Percentiles rank a stretch among this genome's conserved stretches.
Evolutionary conservation across 1,140 invertebrate genomes (phyloP).

Genomic region (Chlorops oryzae): DNA sequence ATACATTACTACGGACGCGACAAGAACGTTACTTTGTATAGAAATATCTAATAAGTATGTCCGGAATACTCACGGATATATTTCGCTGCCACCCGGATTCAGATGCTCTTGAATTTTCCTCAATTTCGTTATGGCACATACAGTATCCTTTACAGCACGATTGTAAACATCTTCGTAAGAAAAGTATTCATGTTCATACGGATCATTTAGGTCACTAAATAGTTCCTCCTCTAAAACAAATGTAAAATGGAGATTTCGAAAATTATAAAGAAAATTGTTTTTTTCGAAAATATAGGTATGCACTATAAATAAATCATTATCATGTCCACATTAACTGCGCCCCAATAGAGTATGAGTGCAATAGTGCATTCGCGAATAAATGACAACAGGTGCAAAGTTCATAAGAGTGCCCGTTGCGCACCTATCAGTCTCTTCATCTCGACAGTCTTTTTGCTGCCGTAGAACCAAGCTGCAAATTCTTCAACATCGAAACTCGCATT

Average conservation of each 20-base stretch:
- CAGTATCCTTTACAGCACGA: conserved; percentile 65
- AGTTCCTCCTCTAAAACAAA: conserved; percentile 15
- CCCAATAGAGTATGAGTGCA: too few relatives aligned
- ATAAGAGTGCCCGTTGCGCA: too few relatives aligned
- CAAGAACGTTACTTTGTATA: too few relatives aligned
- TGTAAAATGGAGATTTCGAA: background rate
- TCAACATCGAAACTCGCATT: conserved; percentile 65
- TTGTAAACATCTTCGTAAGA: conserved; percentile 79
- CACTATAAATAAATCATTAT: background rate
- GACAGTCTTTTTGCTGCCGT: conserved; percentile 66
- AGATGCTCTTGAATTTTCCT: conserved; percentile 58
- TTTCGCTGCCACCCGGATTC: conserved; percentile 57
- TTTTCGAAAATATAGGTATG: background rate
- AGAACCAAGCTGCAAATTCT: conserved; percentile 71
- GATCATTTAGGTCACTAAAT: conserved; percentile 8
- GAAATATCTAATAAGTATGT: too few relatives aligned
- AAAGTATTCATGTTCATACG: conserved; percentile 51
- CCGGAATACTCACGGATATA: conserved; percentile 50
- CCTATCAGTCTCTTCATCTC: conserved; percentile 44
- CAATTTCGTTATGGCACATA: conserved; percentile 62
- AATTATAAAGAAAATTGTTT: background rate
- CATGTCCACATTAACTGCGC: background rate
- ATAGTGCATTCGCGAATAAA: background rate
- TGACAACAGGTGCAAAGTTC: conserved; percentile 1
- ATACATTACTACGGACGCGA: too few relatives aligned